These are phyloP conservation scores for Varanus salvator DNA, from an alignment of 2,113 vertebrate species.

Conservation along the genomic window DNA sequence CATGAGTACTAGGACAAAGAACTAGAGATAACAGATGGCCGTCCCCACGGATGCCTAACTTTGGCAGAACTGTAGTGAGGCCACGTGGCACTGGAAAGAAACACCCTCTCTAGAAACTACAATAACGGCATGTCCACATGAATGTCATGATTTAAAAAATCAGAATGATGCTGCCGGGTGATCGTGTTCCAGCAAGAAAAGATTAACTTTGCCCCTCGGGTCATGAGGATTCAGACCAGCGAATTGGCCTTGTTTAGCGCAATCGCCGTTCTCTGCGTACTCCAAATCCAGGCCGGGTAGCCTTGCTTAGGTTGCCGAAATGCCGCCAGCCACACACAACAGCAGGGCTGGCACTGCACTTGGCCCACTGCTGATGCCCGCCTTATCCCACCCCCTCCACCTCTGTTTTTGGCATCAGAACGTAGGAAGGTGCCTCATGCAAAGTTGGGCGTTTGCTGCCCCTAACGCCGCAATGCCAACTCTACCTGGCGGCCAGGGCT, in stretches of 20 bases:
- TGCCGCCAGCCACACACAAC: neutral
- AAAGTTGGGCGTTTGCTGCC: no score
- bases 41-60: no score
- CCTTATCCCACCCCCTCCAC: neutral
- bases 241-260: neutral
- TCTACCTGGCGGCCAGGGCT: no score
- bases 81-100: neutral
- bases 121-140: neutral
- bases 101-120: neutral
- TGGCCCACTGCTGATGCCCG: neutral
- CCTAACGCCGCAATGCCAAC: no score
- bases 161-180: neutral
- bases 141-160: no score
- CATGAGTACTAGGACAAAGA: neutral
- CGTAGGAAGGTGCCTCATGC: no score
- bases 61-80: neutral
- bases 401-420: neutral
- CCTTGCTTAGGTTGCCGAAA: neutral
- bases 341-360: neutral
- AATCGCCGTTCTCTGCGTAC: neutral
- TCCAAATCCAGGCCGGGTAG: neutral
- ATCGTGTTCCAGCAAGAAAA: neutral
- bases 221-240: neutral
- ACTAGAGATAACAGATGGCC: neutral
- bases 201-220: neutral